Base-by-base conservation (phyloP, 2,113 vertebrate species). In the Oryzias melastigma region DNA sequence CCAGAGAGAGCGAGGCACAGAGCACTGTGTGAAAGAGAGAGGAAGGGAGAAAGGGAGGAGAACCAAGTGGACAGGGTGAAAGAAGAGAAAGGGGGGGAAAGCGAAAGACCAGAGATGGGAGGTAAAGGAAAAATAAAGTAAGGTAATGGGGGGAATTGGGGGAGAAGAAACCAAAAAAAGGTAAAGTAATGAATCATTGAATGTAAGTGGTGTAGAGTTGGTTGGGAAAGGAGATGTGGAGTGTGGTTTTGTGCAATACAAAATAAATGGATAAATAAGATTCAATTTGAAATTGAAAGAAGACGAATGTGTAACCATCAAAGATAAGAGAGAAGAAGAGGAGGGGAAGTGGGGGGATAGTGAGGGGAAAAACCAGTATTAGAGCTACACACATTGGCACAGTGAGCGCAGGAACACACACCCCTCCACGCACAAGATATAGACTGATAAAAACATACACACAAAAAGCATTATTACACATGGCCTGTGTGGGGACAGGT, bases 1-100 rank as follows among this genome's bases (percentile, higher is more conserved):
- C 97, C 97, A 99, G 94, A 98, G 96, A 98, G 97, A 98, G 95
- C 96, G 97, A 94, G 96, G 96, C 93, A 99, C 95, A 98, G 97
- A 98, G 96, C 97, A 99, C 97, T 98, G 96, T 94, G 96, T 93
- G 95, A 95, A 90, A 96, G 94, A 96, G 95, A 95, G 87, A 90
- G 89, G 87, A 83, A 78, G 93, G 94, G 95, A 93, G 93, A 93
- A 92, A 93, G 91, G 91, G 91, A 94, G 94, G 93, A 94, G 92
- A 93, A 83, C 72, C 68, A 94, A 93, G 95, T 94, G 93, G 93
- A 94, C 90, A 94, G 93, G 92, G 93, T 92, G 93, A 95, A 91
- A 93, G 94, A 93, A 93, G 92, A 92, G 91, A 92, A 93, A 92
- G 93, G 90, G 93, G 92, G 92, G 92, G 91, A 93, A 74, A 73